Evolutionary conservation across 1,140 invertebrate species (phyloP).

Genomic region (Proales similis): DNA sequence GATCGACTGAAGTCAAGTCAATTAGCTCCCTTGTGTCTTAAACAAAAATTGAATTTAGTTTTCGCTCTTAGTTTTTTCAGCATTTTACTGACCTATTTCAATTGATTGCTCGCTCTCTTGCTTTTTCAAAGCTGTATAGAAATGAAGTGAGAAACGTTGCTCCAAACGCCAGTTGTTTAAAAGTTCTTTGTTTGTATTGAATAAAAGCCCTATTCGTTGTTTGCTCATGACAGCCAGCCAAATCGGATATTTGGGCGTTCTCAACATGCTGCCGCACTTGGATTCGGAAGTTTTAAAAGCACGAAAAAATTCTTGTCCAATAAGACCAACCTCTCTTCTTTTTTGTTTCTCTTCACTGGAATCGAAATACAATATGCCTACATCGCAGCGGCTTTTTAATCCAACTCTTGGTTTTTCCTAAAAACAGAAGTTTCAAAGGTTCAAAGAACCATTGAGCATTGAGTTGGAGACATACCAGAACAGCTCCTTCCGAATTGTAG

Average conservation of each 20-base stretch:
- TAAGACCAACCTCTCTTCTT: constrained; percentile 43
- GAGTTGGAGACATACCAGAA: constrained; percentile 42
- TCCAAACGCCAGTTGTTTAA: constrained; percentile 74
- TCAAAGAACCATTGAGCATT: too few relatives aligned
- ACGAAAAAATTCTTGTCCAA: too few relatives aligned
- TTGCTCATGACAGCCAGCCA: constrained; percentile 65
- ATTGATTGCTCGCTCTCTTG: constrained; percentile 45
- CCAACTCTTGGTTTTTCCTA: constrained; percentile 69
- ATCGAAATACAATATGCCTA: constrained; percentile 56
- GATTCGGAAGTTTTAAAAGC: too few relatives aligned
- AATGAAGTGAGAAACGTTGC: constrained; percentile 65
- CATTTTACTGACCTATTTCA: not conserved
- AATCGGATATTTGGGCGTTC: constrained; percentile 71
- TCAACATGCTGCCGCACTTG: constrained; percentile 67
- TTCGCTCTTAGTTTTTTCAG: not conserved
- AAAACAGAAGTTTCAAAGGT: constrained; percentile 35
- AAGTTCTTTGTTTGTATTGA: constrained; percentile 70
- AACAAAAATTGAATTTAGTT: constrained; percentile 3
- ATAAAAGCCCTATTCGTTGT: constrained; percentile 67
- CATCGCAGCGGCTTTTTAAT: constrained; percentile 62
- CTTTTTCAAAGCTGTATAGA: constrained; percentile 67
- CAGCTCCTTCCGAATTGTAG: constrained; percentile 68
- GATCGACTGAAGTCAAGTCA: not conserved
- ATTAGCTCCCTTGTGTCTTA: not conserved
- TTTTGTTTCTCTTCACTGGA: constrained; percentile 43